A percentile compares a stretch with the other conserved stretches of the same genome.
phyloP scores from a whole-genome alignment of 2,113 vertebrate genomes.

The Tylochromis polylepis region DNA sequence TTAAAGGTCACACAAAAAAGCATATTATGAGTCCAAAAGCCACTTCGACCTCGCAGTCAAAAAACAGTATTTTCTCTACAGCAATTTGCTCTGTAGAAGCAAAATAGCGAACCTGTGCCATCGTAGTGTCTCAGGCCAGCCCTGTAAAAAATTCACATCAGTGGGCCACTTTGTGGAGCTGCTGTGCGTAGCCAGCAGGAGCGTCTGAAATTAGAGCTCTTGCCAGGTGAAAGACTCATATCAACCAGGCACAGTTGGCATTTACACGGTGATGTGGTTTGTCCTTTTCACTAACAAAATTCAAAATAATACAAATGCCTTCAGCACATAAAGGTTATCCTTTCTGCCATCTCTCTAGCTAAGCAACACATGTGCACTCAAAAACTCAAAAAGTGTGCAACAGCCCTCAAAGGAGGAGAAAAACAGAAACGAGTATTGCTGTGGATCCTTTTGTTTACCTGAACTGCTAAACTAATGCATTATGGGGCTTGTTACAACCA shows the following conservation, averaged over 20 bases:
- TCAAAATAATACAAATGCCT: not conserved
- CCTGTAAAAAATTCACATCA: not conserved
- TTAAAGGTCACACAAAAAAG: not conserved
- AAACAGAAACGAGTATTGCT: not conserved
- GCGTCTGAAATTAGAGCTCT: not conserved
- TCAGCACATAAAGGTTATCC: not conserved
- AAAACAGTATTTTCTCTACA: not conserved
- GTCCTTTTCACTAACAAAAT: not conserved
- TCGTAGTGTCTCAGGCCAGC: not conserved
- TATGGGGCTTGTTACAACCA: not conserved
- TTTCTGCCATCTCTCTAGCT: not conserved
- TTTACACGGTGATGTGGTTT: not conserved
- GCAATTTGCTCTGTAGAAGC: not conserved
- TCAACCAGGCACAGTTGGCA: not conserved
- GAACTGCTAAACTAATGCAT: not conserved
- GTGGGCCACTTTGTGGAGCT: not conserved
- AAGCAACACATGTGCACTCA: not conserved
- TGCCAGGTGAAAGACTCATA: not conserved
- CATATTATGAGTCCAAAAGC: not conserved
- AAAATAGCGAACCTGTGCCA: not conserved
- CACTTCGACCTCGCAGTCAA: not conserved
- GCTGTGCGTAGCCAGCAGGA: not conserved
- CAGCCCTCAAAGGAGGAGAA: not conserved
- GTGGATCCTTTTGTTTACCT: not conserved
- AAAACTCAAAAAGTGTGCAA: not conserved